Base-by-base conservation (phyloP, 2,888 invertebrate genomes). In the Amphipoea oculea region DNA sequence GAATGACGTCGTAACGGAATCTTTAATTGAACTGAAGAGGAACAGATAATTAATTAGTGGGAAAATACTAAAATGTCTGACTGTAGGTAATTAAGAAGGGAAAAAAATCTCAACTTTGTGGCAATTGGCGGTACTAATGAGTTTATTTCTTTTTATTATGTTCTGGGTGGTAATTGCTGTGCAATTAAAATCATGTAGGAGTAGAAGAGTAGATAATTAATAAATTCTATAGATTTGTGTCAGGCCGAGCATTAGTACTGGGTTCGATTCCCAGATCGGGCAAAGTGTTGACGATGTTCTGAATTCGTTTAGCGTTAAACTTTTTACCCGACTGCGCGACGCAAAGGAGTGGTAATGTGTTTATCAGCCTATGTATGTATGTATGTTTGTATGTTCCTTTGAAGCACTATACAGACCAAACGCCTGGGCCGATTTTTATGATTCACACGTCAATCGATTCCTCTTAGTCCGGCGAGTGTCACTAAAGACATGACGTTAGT, bases 41-140 rank as follows among this genome's bases (percentile, higher is more conserved):
- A 81, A 69, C 66, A 81, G 78, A 83, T 82, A 88, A 88, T 89
- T 82, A 88, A 88, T 89, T 84, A 83, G 90, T 81, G 71, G 40
- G 54, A 72, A 85, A 86, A 76, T 76, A 80, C 83, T 88, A 78
- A 67, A 86, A 81, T 85, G 81, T 74, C 77, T 65, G 72, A 42
- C 78, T 73, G 69, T 29, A 60, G 65, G 81, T 82, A 88, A 86
- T 88, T 86, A 88, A 68, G 79, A 73, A 71, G 23, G 23, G 48
- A 0, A 80, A 82, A 42, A 80, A 81, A 81, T 69, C 76, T 78
- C 70, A 78, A 82, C 82, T 73, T 81, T 73, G 60, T 54, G 51
- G 70, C 62, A 67, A 83, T 70, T 80, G 82, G 62, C 54, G 73
- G 60, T 70, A 71, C 77, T 71, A 83, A 80, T 89, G 77, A 74